Percentiles rank a stretch among this genome's conserved stretches.
phyloP scores from a whole-genome alignment of 2,888 invertebrate genomes.

The Nipponacmea schrenckii region DNA sequence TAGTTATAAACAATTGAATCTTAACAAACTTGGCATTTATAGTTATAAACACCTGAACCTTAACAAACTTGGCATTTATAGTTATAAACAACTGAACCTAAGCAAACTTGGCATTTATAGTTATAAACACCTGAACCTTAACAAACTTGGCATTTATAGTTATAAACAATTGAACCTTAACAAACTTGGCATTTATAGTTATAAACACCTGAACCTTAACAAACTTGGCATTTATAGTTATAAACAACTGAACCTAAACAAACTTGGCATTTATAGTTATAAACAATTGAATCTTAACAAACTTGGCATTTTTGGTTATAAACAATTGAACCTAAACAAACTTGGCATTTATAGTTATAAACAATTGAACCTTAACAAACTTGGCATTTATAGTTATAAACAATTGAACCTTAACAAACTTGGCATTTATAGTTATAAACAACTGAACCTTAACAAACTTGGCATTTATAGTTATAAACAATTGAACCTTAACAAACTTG shows the following conservation, averaged over 20 bases:
- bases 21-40: no score
- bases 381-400: conserved; percentile 49
- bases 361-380: no score
- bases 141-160: no score
- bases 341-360: no score
- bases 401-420: conserved; percentile 58
- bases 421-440: conserved; percentile 56
- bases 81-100: no score
- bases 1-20: conserved; percentile 51
- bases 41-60: no score
- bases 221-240: conserved; percentile 58
- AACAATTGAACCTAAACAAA: conserved; percentile 40
- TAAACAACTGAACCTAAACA: conserved; percentile 59
- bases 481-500: conserved; percentile 16
- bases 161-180: no score
- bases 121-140: no score
- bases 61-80: no score
- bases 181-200: conserved; percentile 45
- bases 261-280: conserved; percentile 53
- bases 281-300: conserved; percentile 53
- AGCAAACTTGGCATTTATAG: no score
- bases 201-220: conserved; percentile 55
- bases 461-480: no score
- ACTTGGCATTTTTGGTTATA: conserved; percentile 52
- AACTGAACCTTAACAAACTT: conserved; percentile 35